These are phyloP conservation scores for Colletes gigas DNA, from an alignment of 1,140 invertebrate species.

Conservation along the genomic window DNA sequence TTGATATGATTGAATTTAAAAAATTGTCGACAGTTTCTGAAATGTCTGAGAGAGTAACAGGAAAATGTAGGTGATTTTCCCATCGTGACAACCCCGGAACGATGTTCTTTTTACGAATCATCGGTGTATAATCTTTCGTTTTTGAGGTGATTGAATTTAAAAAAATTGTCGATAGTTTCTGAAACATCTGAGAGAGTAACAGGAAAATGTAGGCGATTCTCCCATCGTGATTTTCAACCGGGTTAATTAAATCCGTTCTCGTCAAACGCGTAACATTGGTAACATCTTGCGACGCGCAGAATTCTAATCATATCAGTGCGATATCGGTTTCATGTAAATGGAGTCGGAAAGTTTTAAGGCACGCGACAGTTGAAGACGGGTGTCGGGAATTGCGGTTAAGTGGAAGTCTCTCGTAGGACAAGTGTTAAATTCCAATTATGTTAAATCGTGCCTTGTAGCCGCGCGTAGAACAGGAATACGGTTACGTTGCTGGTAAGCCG, in stretches of 20 bases:
- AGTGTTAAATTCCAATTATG: slow-evolving; percentile 65
- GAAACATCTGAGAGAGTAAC: no score
- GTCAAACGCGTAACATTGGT: not conserved
- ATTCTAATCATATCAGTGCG: slow-evolving; percentile 16
- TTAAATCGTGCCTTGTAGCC: slow-evolving; percentile 47
- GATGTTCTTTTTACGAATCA: no score
- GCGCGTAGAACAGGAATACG: slow-evolving; percentile 32
- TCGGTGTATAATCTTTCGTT: no score
- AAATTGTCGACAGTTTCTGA: no score
- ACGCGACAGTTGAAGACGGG: not conserved
- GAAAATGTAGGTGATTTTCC: no score
- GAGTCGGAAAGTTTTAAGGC: slow-evolving; percentile 10
- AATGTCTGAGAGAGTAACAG: no score
- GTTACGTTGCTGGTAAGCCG: not conserved
- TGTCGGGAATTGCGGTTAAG: slow-evolving; percentile 27
- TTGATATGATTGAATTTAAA: no score
- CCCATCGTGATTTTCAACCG: no score
- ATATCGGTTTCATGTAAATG: slow-evolving; percentile 44
- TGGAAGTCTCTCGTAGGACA: slow-evolving; percentile 12
- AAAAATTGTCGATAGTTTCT: no score
- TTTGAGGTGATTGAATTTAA: no score
- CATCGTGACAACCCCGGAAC: no score
- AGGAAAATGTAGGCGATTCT: no score
- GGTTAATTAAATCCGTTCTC: not conserved
- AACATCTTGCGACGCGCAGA: not conserved